These are phyloP conservation scores for Microcaecilia unicolor DNA, from an alignment of 2,797 vertebrate species.

Conservation along the genomic window DNA sequence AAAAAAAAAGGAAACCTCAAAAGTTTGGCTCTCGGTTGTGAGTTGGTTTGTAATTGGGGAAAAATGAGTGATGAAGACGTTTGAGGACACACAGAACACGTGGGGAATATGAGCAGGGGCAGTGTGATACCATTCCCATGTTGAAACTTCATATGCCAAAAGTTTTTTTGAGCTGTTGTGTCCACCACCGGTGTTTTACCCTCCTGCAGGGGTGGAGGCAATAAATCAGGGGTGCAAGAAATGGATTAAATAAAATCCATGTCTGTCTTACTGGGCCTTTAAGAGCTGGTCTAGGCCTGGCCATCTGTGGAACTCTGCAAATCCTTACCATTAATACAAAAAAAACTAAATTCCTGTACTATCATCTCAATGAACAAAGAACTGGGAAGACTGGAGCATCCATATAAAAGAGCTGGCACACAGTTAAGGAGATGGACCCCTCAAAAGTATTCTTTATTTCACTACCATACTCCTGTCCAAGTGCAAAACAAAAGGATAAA, in stretches of 20 bases:
- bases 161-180: slow-evolving; percentile 59
- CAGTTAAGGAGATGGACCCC: slow-evolving; percentile 42
- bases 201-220: slow-evolving; percentile 47
- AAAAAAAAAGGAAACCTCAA: slow-evolving; percentile 20
- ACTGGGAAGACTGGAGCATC: slow-evolving; percentile 43
- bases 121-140: slow-evolving; percentile 56
- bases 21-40: slow-evolving; percentile 45
- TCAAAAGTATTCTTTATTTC: slow-evolving; percentile 64
- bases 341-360: slow-evolving; percentile 30
- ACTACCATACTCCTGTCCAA: slow-evolving; percentile 67
- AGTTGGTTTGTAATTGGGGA: slow-evolving; percentile 29
- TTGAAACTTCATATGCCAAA: slow-evolving; percentile 73
- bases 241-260: slow-evolving; percentile 24
- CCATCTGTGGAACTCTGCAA: slow-evolving; percentile 26
- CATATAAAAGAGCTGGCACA: slow-evolving; percentile 43
- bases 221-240: slow-evolving; percentile 38
- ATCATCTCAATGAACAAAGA: slow-evolving; percentile 33
- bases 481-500: slow-evolving; percentile 56
- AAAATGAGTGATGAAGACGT: slow-evolving; percentile 32
- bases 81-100: too few relatives aligned
- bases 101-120: background rate
- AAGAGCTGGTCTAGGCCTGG: slow-evolving; percentile 32
- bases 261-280: slow-evolving; percentile 28
- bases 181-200: slow-evolving; percentile 61
- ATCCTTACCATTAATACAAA: slow-evolving; percentile 37